Percentiles rank a stretch among this genome's conserved stretches.
Evolutionary conservation across 1,140 invertebrate genomes (phyloP).

Genomic region (Bombus vancouverensis): DNA sequence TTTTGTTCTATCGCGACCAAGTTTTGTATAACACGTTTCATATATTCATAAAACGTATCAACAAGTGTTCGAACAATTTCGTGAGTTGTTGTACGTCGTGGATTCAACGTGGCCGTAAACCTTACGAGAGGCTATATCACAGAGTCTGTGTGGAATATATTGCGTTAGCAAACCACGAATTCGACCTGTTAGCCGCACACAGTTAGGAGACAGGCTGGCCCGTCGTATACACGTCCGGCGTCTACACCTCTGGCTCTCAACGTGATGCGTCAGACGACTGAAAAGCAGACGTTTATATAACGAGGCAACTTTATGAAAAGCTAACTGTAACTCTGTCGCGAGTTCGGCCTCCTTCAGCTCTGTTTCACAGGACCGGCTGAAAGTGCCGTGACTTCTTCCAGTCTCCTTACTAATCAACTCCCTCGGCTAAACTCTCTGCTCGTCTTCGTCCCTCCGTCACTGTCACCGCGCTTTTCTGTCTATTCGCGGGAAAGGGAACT

Average conservation of each 20-base stretch:
- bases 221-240: neutral
- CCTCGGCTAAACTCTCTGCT: conserved; percentile 3
- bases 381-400: conserved; percentile 30
- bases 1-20: too few species aligned
- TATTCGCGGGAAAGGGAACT: conserved; percentile 3
- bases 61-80: neutral
- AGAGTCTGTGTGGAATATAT: neutral
- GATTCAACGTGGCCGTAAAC: neutral
- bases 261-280: conserved; percentile 15
- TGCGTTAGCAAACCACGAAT: conserved; percentile 2
- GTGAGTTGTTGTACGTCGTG: neutral
- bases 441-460: neutral
- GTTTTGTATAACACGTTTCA: too few species aligned
- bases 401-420: conserved; percentile 51
- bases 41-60: too few species aligned
- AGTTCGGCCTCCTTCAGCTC: conserved; percentile 12
- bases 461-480: neutral
- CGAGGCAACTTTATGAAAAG: conserved; percentile 46
- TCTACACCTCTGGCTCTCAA: neutral
- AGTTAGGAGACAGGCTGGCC: conserved; percentile 3
- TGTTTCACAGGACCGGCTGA: conserved; percentile 1
- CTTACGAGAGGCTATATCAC: neutral
- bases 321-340: conserved; percentile 15
- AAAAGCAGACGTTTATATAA: conserved; percentile 44
- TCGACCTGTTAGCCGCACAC: conserved; percentile 16